Conservation (phyloP, 2,797 vertebrate genomes). For the Micropoecilia bifurca region DNA sequence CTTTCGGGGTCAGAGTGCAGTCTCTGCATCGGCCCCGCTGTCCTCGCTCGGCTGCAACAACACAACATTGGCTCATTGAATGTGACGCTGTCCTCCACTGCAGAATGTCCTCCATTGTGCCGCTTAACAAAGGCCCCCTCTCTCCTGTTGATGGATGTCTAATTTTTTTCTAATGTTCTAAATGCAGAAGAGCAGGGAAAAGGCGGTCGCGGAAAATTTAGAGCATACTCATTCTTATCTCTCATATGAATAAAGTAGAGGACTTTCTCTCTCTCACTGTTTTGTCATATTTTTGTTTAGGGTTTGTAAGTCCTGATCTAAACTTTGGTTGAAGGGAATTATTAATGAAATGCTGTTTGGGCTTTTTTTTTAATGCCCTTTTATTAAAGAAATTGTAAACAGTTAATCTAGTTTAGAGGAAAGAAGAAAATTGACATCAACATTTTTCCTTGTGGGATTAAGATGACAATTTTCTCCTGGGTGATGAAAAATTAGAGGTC, state of each 20-base stretch:
- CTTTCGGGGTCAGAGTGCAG: constrained; percentile 54
- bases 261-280: constrained; percentile 22
- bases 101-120: constrained; percentile 84
- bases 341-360: constrained; percentile 32
- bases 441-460: not conserved
- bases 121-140: constrained; percentile 77
- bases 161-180: constrained; percentile 57
- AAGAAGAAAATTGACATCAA: not conserved
- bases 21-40: constrained; percentile 63
- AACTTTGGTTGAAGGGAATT: constrained; percentile 46
- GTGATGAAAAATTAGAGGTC: not conserved
- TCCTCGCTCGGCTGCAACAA: constrained; percentile 61
- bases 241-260: constrained; percentile 31
- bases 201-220: constrained; percentile 34
- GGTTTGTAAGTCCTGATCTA: constrained; percentile 39
- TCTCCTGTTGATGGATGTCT: constrained; percentile 72
- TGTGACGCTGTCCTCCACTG: constrained; percentile 74
- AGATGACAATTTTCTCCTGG: not conserved
- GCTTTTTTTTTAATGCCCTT: constrained; percentile 21
- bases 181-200: constrained; percentile 48
- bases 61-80: constrained; percentile 68
- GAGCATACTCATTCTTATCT: constrained; percentile 47
- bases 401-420: constrained; percentile 12
- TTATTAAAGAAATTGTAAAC: not conserved
- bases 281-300: constrained; percentile 19